These are phyloP conservation scores for Malaclemys terrapin DNA, from an alignment of 2,113 vertebrate species.

Conservation along the genomic window DNA sequence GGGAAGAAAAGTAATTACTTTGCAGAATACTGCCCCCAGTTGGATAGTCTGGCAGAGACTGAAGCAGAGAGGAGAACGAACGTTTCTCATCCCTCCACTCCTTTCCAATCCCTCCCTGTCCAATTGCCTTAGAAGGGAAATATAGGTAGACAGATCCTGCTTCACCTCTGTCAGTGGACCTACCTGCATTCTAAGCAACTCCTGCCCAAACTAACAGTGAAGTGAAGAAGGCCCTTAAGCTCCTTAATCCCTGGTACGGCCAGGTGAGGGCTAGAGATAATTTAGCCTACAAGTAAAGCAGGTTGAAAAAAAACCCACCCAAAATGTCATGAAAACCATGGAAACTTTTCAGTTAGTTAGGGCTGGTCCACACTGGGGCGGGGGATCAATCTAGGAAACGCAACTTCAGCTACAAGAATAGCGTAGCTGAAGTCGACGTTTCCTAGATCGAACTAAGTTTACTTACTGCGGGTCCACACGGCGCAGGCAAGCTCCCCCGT, in stretches of 20 bases:
- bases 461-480: too few relatives aligned
- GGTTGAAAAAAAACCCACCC: too few relatives aligned
- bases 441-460: too few relatives aligned
- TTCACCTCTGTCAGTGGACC: background rate
- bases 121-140: background rate
- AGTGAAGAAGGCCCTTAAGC: background rate
- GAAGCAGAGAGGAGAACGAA: background rate
- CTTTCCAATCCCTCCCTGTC: background rate
- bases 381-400: too few relatives aligned
- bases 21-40: fast-evolving
- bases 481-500: too few relatives aligned
- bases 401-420: too few relatives aligned
- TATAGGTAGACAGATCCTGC: background rate
- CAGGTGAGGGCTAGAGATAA: background rate
- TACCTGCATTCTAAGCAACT: background rate
- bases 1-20: background rate
- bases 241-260: background rate
- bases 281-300: background rate
- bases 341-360: too few relatives aligned
- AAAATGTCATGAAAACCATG: too few relatives aligned
- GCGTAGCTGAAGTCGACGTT: too few relatives aligned
- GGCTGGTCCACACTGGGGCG: too few relatives aligned
- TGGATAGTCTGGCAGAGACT: background rate
- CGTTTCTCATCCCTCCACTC: background rate
- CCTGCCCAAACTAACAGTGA: background rate